Evolutionary conservation across 1,140 invertebrate genomes (phyloP).

Genomic region (Ips nitidus): DNA sequence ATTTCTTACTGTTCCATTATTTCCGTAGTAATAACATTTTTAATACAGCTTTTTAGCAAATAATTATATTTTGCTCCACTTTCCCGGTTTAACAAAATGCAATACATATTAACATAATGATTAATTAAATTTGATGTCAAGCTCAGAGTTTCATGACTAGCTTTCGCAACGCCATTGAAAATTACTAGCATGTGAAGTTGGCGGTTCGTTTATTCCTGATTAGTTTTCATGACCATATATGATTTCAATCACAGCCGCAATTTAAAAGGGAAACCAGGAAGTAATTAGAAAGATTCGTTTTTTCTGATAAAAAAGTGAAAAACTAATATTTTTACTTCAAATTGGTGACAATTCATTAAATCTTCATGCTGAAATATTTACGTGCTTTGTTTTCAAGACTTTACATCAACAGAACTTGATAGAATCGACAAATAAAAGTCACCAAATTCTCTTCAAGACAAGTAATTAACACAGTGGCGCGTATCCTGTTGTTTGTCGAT

Average conservation of each 20-base stretch:
- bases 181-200: conserved; percentile 11
- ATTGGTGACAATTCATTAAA: too few relatives aligned
- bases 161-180: conserved; percentile 1
- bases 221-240: conserved; percentile 12
- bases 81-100: not conserved
- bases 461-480: conserved; percentile 8
- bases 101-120: conserved; percentile 2
- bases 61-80: not conserved
- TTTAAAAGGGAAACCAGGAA: conserved; percentile 6
- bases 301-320: too few relatives aligned
- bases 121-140: conserved; percentile 11
- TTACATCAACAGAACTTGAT: too few relatives aligned
- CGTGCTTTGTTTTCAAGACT: too few relatives aligned
- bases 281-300: too few relatives aligned
- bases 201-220: conserved; percentile 11
- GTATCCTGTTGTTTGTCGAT: conserved; percentile 28
- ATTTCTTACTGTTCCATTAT: too few relatives aligned
- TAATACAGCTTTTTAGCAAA: not conserved
- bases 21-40: not conserved
- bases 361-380: too few relatives aligned
- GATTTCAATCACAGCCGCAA: not conserved
- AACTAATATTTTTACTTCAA: too few relatives aligned
- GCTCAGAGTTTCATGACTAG: conserved; percentile 8
- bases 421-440: too few relatives aligned
- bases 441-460: not conserved